Evolutionary conservation across 2,797 vertebrate genomes (phyloP).

Genomic region (Tangara arthus): DNA sequence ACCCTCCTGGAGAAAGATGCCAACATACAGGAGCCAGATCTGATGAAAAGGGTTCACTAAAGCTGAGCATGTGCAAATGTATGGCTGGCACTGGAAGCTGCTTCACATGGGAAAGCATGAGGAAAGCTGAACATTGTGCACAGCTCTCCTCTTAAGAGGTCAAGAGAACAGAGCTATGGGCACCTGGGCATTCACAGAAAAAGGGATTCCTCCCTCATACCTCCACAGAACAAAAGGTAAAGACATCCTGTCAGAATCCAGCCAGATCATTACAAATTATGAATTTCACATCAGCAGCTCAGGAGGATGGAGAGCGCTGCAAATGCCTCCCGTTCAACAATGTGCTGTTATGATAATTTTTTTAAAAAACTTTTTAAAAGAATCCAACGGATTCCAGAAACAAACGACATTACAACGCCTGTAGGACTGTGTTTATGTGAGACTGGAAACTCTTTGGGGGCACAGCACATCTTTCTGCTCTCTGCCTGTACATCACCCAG

Average conservation of each 20-base stretch:
- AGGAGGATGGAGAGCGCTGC: background rate
- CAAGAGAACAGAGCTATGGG: background rate
- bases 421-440: background rate
- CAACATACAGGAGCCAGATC: background rate
- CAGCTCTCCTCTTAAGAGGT: background rate
- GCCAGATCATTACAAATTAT: background rate
- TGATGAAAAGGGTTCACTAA: background rate
- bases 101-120: accelerated
- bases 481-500: background rate
- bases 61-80: background rate
- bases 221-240: background rate
- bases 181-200: background rate
- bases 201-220: background rate
- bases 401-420: background rate
- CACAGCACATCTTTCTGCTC: background rate
- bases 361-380: background rate
- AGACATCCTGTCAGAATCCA: background rate
- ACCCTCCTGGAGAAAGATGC: background rate
- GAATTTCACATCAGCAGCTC: background rate
- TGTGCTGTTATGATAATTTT: background rate
- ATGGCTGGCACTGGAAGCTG: background rate
- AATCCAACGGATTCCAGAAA: background rate
- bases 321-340: accelerated
- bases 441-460: background rate
- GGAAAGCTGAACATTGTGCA: background rate